A percentile compares a stretch with the other conserved stretches of the same genome.
Evolutionary conservation across 2,113 vertebrate genomes (phyloP).

Genomic region (Notiomystis cincta): DNA sequence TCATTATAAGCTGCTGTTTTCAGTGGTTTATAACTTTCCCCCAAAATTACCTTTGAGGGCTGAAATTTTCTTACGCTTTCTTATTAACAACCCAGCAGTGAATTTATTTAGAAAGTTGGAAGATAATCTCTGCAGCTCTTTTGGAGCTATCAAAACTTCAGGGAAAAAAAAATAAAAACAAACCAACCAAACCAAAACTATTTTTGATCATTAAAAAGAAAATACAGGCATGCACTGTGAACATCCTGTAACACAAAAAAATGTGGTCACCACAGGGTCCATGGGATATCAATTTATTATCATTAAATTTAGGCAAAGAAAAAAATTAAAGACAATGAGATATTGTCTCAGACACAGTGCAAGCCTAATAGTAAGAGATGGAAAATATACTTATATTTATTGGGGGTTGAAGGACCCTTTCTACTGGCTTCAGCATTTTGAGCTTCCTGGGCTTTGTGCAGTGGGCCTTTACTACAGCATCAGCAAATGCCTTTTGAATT

Average conservation of each 20-base stretch:
- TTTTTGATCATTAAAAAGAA: neutral
- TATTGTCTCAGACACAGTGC: neutral
- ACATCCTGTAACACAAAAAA: neutral
- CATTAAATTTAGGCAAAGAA: neutral
- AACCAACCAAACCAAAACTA: neutral
- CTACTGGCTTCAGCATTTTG: neutral
- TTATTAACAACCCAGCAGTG: conserved; percentile 8
- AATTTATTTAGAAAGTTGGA: conserved; percentile 45
- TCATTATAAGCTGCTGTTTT: conserved; percentile 63
- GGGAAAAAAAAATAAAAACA: neutral
- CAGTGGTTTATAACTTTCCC: conserved; percentile 53
- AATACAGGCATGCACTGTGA: neutral
- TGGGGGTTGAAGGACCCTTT: neutral
- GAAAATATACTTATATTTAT: neutral
- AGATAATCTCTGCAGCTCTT: neutral
- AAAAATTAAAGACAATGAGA: neutral
- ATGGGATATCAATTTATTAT: neutral
- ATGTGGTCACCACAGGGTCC: neutral
- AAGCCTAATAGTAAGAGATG: neutral
- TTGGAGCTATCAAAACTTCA: neutral
- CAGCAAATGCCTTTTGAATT: neutral
- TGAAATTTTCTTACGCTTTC: conserved; percentile 55
- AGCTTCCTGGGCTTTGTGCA: neutral
- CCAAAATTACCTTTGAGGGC: conserved; percentile 43
- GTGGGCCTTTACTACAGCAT: neutral